A percentile compares a stretch with the other conserved stretches of the same genome.
Conservation (phyloP, 2,888 invertebrate genomes). For the Rosalia funebris region DNA sequence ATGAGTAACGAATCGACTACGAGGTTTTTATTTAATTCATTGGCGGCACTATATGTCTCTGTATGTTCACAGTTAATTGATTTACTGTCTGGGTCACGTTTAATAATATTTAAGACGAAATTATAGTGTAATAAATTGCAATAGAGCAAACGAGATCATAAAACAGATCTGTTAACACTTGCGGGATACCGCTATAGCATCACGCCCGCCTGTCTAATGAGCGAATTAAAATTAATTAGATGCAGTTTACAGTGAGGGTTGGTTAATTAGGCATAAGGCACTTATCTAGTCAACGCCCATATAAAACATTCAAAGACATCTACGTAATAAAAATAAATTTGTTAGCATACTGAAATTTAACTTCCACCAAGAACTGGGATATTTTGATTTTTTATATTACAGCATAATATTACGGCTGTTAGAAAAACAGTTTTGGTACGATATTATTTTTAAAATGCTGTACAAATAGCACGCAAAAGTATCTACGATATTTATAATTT, state of each 20-base stretch:
- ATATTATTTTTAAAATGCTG: too few relatives aligned
- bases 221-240: constrained; percentile 19
- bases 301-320: not conserved
- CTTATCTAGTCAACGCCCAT: constrained; percentile 1
- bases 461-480: too few relatives aligned
- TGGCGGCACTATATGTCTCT: not conserved
- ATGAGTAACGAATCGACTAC: too few relatives aligned
- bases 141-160: constrained; percentile 2
- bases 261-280: constrained; percentile 14
- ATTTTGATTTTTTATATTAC: too few relatives aligned
- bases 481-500: too few relatives aligned
- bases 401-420: too few relatives aligned
- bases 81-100: not conserved
- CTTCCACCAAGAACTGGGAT: too few relatives aligned
- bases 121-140: not conserved
- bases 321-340: constrained; percentile 2
- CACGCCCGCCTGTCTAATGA: constrained; percentile 14
- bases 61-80: constrained; percentile 6
- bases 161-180: constrained; percentile 2
- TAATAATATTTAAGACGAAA: not conserved
- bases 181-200: constrained; percentile 16
- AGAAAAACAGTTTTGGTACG: too few relatives aligned
- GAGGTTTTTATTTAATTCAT: too few relatives aligned
- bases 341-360: too few relatives aligned
- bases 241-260: constrained; percentile 5